These are phyloP conservation scores for Reinhardtius hippoglossoides DNA, from an alignment of 2,113 vertebrate species.

Conservation along the genomic window DNA sequence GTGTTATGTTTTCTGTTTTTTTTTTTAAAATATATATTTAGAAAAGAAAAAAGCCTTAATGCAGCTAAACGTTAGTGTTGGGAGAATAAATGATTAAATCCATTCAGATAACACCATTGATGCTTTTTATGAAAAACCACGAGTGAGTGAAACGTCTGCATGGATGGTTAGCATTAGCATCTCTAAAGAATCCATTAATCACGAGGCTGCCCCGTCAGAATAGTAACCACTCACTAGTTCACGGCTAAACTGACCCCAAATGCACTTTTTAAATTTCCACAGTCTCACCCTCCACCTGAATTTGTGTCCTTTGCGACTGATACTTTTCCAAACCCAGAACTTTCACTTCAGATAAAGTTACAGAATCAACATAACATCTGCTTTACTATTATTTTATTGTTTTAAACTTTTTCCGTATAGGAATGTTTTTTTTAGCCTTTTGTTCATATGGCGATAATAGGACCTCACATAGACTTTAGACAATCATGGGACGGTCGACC, in stretches of 20 bases:
- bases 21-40: slow-evolving; percentile 72
- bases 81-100: slow-evolving; percentile 63
- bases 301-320: background rate
- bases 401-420: background rate
- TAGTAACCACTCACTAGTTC: slow-evolving; percentile 17
- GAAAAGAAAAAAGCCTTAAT: slow-evolving; percentile 76
- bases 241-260: slow-evolving; percentile 55
- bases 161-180: slow-evolving; percentile 34
- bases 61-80: slow-evolving; percentile 75
- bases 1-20: slow-evolving; percentile 76
- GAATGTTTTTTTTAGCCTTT: background rate
- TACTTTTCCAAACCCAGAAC: slow-evolving; percentile 6
- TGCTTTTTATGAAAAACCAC: slow-evolving; percentile 57
- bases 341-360: slow-evolving; percentile 25
- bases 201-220: slow-evolving; percentile 7
- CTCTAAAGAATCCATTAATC: slow-evolving; percentile 2
- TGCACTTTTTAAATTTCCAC: slow-evolving; percentile 70
- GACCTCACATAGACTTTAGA: slow-evolving; percentile 17
- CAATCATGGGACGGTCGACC: slow-evolving; percentile 39
- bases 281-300: background rate
- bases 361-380: slow-evolving; percentile 12
- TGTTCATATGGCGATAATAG: background rate
- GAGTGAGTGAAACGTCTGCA: slow-evolving; percentile 70
- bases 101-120: slow-evolving; percentile 59
- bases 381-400: background rate